Evolutionary conservation across 1,140 invertebrate genomes (phyloP).

Genomic region (Drosophila seguyi): DNA sequence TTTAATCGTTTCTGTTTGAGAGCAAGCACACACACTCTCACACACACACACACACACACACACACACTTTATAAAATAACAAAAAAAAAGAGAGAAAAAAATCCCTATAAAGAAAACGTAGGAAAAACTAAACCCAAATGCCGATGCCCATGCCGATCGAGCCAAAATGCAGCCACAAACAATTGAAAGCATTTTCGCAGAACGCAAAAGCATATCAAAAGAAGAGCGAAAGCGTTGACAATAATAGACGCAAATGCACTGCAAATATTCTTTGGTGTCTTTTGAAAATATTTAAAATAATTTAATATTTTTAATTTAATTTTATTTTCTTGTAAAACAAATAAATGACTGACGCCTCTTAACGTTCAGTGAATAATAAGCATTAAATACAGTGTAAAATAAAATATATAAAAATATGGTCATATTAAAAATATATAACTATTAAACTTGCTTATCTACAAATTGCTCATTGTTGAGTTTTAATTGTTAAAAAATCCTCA

Average conservation of each 20-base stretch:
- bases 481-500: no score
- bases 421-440: no score
- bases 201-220: conserved; percentile 37
- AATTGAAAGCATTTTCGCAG: conserved; percentile 72
- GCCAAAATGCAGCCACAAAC: conserved; percentile 65
- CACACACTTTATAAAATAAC: not conserved
- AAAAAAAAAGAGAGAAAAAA: not conserved
- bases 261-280: no score
- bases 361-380: no score
- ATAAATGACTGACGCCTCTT: no score
- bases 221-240: conserved; percentile 35
- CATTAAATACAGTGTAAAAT: no score
- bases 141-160: conserved; percentile 21
- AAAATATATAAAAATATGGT: no score
- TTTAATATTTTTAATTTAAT: not conserved
- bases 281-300: not conserved
- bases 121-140: conserved; percentile 19
- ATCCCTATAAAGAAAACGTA: conserved; percentile 10
- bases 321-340: no score
- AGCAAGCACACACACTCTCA: conserved; percentile 54
- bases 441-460: no score
- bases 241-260: conserved; percentile 9
- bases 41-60: conserved; percentile 13
- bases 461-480: no score
- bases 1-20: conserved; percentile 74